phyloP scores from a whole-genome alignment of 2,888 invertebrate genomes.

The Helobdella robusta region DNA sequence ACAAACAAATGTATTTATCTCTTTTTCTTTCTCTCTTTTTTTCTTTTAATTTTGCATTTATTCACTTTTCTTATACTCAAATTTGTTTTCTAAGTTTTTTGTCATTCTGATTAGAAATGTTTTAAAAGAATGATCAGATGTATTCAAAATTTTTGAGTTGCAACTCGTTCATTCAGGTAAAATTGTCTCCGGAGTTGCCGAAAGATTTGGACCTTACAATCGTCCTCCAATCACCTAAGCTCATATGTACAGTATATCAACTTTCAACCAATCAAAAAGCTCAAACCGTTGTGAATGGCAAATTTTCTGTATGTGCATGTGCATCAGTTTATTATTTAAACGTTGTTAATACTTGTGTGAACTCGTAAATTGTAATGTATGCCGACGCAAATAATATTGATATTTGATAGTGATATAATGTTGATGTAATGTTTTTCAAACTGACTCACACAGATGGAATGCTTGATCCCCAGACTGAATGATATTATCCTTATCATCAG shows the following conservation, averaged over 20 bases:
- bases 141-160: too few relatives aligned
- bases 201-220: neutral
- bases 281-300: neutral
- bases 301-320: slow-evolving; percentile 3
- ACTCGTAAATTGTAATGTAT: too few relatives aligned
- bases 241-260: slow-evolving; percentile 11
- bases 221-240: neutral
- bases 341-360: too few relatives aligned
- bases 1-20: too few relatives aligned
- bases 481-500: slow-evolving; percentile 15
- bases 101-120: too few relatives aligned
- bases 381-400: too few relatives aligned
- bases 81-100: too few relatives aligned
- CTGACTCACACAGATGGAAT: neutral
- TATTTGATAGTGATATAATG: neutral
- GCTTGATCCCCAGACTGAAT: slow-evolving; percentile 7
- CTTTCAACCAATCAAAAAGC: slow-evolving; percentile 9
- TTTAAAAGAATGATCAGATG: too few relatives aligned
- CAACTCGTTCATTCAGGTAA: too few relatives aligned
- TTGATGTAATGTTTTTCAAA: neutral
- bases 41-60: too few relatives aligned
- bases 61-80: too few relatives aligned
- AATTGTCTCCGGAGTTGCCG: neutral
- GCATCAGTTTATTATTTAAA: neutral
- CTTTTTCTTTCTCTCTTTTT: too few relatives aligned